phyloP scores from a whole-genome alignment of 2,888 invertebrate species.

The Megalurothrips usitatus region DNA sequence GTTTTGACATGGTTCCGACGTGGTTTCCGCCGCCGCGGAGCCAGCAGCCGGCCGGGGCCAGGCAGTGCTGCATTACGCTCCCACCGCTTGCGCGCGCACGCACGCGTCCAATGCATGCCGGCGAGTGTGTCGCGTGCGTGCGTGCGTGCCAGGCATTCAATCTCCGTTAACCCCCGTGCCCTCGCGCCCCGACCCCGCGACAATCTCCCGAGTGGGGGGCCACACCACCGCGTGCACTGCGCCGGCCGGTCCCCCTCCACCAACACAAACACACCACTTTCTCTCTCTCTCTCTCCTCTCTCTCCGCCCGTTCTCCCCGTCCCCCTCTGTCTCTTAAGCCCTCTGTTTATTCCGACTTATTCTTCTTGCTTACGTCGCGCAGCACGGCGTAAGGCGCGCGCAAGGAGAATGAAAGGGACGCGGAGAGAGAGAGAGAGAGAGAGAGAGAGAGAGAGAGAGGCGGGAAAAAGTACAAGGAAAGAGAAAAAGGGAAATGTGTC shows the following conservation, averaged over 20 bases:
- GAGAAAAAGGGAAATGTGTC: too few relatives aligned
- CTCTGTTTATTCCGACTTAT: conserved; percentile 2
- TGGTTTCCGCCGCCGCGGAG: neutral
- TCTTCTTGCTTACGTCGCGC: neutral
- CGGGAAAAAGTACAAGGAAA: neutral
- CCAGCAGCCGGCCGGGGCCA: neutral
- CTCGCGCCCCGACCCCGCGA: neutral
- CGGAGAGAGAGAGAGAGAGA: neutral
- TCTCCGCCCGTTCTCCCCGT: neutral
- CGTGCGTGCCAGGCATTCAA: conserved; percentile 13
- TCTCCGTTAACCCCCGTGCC: neutral
- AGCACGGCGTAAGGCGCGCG: neutral
- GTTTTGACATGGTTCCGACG: neutral
- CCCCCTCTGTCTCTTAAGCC: neutral
- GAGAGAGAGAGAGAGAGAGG: neutral
- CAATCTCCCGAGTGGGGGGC: neutral
- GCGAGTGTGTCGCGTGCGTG: neutral
- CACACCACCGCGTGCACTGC: neutral
- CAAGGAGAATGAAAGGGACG: neutral
- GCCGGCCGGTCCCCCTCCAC: neutral
- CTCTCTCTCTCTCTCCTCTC: neutral
- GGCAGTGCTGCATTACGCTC: too few relatives aligned
- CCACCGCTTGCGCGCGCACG: too few relatives aligned
- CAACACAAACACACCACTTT: neutral
- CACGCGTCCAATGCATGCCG: neutral